A percentile compares a stretch with the other conserved stretches of the same genome.
phyloP scores from a whole-genome alignment of 2,888 invertebrate species.

The Podotricha telesiphe region DNA sequence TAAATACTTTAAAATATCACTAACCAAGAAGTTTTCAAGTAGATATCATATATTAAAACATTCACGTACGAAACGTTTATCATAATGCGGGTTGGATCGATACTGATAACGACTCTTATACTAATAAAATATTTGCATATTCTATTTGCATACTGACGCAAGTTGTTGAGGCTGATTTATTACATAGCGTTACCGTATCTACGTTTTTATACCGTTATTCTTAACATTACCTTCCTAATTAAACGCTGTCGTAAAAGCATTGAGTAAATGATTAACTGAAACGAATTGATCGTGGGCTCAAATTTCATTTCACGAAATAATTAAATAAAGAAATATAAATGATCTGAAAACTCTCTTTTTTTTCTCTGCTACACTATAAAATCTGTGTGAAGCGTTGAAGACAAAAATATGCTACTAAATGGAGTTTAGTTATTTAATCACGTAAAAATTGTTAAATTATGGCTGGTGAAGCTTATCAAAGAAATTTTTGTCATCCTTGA shows the following conservation, averaged over 20 bases:
- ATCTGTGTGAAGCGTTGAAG: no score
- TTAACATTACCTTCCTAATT: background rate
- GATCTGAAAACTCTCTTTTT: no score
- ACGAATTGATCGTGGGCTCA: no score
- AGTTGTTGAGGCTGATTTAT: conserved; percentile 1
- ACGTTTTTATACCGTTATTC: background rate
- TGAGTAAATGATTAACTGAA: no score
- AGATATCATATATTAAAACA: conserved; percentile 4
- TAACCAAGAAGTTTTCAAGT: background rate
- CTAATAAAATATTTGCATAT: conserved; percentile 21
- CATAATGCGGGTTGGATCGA: conserved; percentile 26
- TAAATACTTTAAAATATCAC: background rate
- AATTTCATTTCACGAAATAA: no score
- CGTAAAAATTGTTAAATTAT: no score
- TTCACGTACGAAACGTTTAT: conserved; percentile 2
- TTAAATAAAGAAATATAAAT: no score
- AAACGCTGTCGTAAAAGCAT: background rate
- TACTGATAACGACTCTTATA: conserved; percentile 15
- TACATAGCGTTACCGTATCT: background rate
- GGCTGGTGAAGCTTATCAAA: no score
- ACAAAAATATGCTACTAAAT: no score
- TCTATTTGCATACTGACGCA: conserved; percentile 15
- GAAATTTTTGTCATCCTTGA: no score
- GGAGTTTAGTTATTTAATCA: no score
- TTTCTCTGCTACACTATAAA: no score